Base-by-base conservation (phyloP, 2,888 invertebrate species). In the Drosophila tripunctata region DNA sequence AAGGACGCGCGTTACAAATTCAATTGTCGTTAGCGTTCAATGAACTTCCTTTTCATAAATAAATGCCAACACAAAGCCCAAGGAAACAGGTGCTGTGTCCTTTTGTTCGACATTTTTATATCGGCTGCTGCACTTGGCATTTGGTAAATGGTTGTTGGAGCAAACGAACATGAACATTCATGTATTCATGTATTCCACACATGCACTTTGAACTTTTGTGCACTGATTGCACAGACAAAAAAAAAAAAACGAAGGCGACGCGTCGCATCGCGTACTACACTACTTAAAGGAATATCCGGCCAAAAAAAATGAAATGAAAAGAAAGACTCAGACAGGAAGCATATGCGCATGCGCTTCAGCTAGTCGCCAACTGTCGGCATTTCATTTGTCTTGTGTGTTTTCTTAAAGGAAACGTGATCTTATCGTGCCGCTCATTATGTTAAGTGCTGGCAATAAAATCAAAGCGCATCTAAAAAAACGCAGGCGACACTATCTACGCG, bases 371-470 rank as follows among this genome's bases (percentile, higher is more conserved):
- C 76, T 69, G 75, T 66, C 74, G 77, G 71, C 56, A 33, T 58
- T 45, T 58, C 7, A 19, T 36, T 38, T 24, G 10, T 33, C 44
- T 50, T 33, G 8, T 27, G 1, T 12, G 17, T 27, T 36, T 47
- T 51, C 57, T 64, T 38, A 10, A 15, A 78, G 85, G 79, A 86
- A 86, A 84, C 79, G 84, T 82, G 84, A 84, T 87, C 75, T 78
- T 82, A 84, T 84, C 87, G 64, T 58, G 69, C 67, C 55, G 71
- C 87, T 87, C 82, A 84, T 84, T 84, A 84, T 84, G 87, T 78
- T 84, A 87, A 84, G 82, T 87, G 75, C 78, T 68, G 73, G 87
- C 87, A 84, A 84, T 84, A 87, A 84, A 84, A 82, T 83, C 83
- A 78, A 83, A 80, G 78, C 78, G 81, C 76, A 41, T 27, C 56